Percentiles rank a stretch among this genome's conserved stretches.
Conservation (phyloP, 1,140 invertebrate species). For the Xylocopa sonorina region DNA sequence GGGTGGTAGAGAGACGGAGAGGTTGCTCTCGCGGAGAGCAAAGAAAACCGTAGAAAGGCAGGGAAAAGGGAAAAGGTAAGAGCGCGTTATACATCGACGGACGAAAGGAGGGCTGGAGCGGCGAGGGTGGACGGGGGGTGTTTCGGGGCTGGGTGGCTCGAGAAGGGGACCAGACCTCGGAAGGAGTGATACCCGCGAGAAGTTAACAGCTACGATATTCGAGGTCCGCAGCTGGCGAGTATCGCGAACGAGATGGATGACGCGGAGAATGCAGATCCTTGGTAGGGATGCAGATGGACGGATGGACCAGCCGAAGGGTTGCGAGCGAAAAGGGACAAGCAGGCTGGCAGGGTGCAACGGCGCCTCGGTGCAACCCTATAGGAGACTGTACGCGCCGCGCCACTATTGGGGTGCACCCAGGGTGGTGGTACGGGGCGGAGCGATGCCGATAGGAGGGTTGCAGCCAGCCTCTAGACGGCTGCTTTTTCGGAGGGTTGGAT, state of each 20-base stretch:
- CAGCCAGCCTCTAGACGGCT: slow-evolving; percentile 68
- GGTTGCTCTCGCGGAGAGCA: neutral
- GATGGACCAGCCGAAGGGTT: slow-evolving; percentile 56
- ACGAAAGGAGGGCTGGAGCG: neutral
- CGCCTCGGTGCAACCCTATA: slow-evolving; percentile 61
- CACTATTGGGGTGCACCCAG: slow-evolving; percentile 56
- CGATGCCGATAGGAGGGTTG: slow-evolving; percentile 77
- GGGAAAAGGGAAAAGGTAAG: slow-evolving; percentile 3
- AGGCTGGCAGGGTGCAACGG: slow-evolving; percentile 57
- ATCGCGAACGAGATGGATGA: slow-evolving; percentile 57
- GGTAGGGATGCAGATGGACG: slow-evolving; percentile 53
- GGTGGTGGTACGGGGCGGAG: slow-evolving; percentile 77
- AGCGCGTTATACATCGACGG: neutral
- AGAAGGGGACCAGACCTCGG: no score
- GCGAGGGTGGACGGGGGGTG: neutral
- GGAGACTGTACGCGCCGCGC: slow-evolving; percentile 58
- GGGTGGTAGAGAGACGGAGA: neutral
- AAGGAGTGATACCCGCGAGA: slow-evolving; percentile 57
- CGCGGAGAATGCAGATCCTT: slow-evolving; percentile 57
- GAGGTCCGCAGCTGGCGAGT: slow-evolving; percentile 54
- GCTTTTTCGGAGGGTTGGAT: slow-evolving; percentile 78
- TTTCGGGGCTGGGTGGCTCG: neutral
- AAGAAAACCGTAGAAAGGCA: slow-evolving; percentile 12
- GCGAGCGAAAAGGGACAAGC: slow-evolving; percentile 61
- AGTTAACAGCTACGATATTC: slow-evolving; percentile 55